Evolutionary conservation across 2,797 vertebrate genomes (phyloP), one percentile per base, ranked within the genome.

Genomic region (Botia almorhae): DNA sequence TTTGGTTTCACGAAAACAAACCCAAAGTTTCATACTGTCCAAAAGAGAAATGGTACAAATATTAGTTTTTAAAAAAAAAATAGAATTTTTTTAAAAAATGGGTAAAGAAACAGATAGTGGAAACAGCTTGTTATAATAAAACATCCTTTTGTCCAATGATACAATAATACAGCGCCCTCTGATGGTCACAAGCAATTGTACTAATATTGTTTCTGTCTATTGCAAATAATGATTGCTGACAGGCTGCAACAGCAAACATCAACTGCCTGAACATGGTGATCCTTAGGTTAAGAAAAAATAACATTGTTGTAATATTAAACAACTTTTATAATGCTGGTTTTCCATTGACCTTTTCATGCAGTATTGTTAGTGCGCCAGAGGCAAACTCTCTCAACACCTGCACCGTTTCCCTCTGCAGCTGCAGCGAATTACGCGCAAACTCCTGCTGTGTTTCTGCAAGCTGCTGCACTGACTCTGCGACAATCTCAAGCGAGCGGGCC

Each of bases 381-480:
- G 94, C 91, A 84, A 95, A 95, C 83, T 95, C 93, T 87, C 93
- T 89, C 77, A 95, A 91, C 82, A 94, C 92, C 81, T 94, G 92
- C 75, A 95, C 92, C 0, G 92, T 95, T 81, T 95, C 94, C 21
- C 93, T 85, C 88, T 95, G 94, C 73, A 95, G 90, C 82, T 90
- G 91, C 85, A 95, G 85, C 0, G 94, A 94, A 81, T 95, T 93
- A 0, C 92, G 92, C 21, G 92, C 92, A 81, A 95, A 95, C 85
- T 95, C 93, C 88, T 94, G 93, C 88, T 95, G 94, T 0, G 94
- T 94, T 89, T 95, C 94, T 0, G 92, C 92, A 65, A 95, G 89
- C 90, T 95, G 93, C 90, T 95, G 94, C 84, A 94, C 90, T 0
- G 94, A 95, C 89, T 95, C 93, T 0, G 94, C 91, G 83, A 95